Percentiles rank a stretch among this genome's conserved stretches.
Conservation (phyloP, 1,140 invertebrate species). For the Whitmania pigra region DNA sequence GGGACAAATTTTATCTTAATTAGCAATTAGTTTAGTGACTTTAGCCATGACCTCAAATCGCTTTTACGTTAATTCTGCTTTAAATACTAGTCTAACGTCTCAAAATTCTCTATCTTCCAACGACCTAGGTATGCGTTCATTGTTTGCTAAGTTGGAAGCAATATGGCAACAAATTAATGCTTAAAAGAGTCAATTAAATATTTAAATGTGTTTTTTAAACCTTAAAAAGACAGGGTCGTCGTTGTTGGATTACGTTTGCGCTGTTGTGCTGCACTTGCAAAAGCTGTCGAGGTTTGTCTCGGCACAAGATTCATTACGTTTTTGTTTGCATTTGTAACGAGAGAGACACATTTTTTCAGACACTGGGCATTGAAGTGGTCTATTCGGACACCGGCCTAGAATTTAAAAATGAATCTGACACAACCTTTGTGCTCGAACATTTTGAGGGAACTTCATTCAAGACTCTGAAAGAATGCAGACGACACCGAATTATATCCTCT, state of each 20-base stretch:
- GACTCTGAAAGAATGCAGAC: constrained; percentile 47
- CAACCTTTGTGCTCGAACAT: constrained; percentile 56
- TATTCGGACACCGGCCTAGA: constrained; percentile 35
- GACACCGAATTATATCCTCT: constrained; percentile 37
- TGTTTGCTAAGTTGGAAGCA: no score
- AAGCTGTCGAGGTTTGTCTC: no score
- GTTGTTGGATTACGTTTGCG: no score
- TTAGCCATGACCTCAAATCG: constrained; percentile 2
- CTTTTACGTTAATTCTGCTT: background rate
- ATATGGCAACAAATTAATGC: no score
- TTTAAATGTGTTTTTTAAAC: no score
- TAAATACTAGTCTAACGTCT: constrained; percentile 7
- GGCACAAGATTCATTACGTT: no score
- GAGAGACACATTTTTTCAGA: no score
- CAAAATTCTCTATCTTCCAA: constrained; percentile 1
- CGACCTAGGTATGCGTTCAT: no score
- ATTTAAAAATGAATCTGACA: constrained; percentile 35
- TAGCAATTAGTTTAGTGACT: constrained; percentile 16
- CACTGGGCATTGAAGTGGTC: constrained; percentile 14
- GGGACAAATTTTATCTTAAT: background rate
- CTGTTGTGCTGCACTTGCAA: no score
- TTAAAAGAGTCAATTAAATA: no score
- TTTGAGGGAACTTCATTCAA: constrained; percentile 57
- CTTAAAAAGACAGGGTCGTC: no score
- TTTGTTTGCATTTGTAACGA: no score